A percentile compares a stretch with the other conserved stretches of the same genome.
Evolutionary conservation across 1,140 invertebrate genomes (phyloP).

Genomic region (Mamestra configurata): DNA sequence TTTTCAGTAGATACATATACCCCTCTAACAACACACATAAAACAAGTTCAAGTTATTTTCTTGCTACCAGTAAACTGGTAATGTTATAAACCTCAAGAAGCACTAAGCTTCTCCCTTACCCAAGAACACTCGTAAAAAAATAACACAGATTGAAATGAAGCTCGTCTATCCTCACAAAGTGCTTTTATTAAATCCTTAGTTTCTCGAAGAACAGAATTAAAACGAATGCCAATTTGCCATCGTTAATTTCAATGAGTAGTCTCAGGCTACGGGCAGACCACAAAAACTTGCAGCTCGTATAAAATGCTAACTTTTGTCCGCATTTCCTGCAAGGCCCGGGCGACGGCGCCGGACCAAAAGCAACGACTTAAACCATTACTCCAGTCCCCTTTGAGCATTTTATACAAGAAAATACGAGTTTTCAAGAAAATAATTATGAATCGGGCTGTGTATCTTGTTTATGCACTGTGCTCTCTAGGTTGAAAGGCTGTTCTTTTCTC

Average conservation of each 20-base stretch:
- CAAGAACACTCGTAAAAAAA: neutral
- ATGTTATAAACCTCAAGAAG: neutral
- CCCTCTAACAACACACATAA: no score
- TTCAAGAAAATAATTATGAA: constrained; percentile 35
- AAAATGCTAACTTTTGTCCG: constrained; percentile 40
- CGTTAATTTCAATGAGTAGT: constrained; percentile 38
- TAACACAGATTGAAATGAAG: constrained; percentile 28
- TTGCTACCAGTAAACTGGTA: neutral
- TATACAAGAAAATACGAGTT: constrained; percentile 41
- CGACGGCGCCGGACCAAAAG: constrained; percentile 38
- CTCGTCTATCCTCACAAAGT: constrained; percentile 16
- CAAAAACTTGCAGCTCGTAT: constrained; percentile 33
- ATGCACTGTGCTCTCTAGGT: neutral
- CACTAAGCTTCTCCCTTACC: neutral
- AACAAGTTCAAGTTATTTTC: no score
- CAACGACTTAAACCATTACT: constrained; percentile 40
- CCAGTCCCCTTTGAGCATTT: constrained; percentile 36
- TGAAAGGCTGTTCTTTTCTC: constrained; percentile 6
- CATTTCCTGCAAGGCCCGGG: constrained; percentile 25
- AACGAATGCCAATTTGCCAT: constrained; percentile 41
- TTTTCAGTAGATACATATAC: constrained; percentile 89
- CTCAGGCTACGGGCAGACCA: constrained; percentile 4
- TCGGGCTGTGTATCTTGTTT: constrained; percentile 29
- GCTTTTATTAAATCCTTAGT: constrained; percentile 33
- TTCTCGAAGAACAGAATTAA: constrained; percentile 33